Percentiles rank a stretch among this genome's conserved stretches.
Evolutionary conservation across 2,888 invertebrate species (phyloP).

Genomic region (Cabera pusaria): DNA sequence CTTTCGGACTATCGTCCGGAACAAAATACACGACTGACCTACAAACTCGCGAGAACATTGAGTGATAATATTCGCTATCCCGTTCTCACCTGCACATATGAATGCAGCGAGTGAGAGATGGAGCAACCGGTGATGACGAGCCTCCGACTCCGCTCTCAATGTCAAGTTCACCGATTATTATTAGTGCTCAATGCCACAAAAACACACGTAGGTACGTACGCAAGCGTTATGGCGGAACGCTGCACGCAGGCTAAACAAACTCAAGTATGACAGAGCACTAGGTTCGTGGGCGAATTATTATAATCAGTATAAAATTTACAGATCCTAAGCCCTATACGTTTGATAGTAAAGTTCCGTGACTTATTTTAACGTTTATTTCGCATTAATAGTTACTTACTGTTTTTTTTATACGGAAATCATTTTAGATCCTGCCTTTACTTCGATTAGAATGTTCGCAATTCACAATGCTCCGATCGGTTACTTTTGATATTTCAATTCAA

Average conservation of each 20-base stretch:
- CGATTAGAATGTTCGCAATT: too few species aligned
- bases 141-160: slow-evolving; percentile 78
- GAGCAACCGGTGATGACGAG: slow-evolving; percentile 75
- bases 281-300: too few species aligned
- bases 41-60: slow-evolving; percentile 74
- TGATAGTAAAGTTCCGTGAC: too few species aligned
- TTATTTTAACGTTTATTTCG: too few species aligned
- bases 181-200: slow-evolving; percentile 81
- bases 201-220: too few species aligned
- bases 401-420: too few species aligned
- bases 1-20: slow-evolving; percentile 81
- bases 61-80: slow-evolving; percentile 67
- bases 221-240: slow-evolving; percentile 58
- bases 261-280: slow-evolving; percentile 1
- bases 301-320: too few species aligned
- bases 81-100: slow-evolving; percentile 51
- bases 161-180: slow-evolving; percentile 84
- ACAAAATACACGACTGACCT: slow-evolving; percentile 81
- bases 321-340: too few species aligned
- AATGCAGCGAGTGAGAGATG: slow-evolving; percentile 62
- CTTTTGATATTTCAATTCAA: too few species aligned
- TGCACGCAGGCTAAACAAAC: slow-evolving; percentile 44
- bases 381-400: too few species aligned
- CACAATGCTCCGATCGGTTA: too few species aligned
- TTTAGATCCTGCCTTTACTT: too few species aligned